phyloP scores from a whole-genome alignment of 2,113 vertebrate genomes.

The Nipponia nippon region DNA sequence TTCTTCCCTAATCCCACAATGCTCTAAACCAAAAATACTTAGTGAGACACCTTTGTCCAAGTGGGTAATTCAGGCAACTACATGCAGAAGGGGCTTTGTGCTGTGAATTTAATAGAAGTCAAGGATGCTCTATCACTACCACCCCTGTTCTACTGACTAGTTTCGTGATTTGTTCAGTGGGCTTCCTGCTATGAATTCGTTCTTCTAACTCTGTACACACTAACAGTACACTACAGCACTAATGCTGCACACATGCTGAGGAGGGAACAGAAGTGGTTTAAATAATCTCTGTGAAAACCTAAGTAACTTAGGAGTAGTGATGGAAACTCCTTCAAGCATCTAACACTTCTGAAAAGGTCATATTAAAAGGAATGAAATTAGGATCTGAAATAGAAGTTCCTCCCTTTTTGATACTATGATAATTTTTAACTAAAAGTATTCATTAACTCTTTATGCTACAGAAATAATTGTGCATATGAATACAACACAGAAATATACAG shows the following conservation, averaged over 20 bases:
- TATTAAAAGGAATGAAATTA: background rate
- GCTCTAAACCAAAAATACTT: background rate
- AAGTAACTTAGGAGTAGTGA: background rate
- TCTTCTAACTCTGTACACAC: background rate
- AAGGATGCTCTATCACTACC: background rate
- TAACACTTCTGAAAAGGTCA: background rate
- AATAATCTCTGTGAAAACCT: background rate
- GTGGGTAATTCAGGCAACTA: background rate
- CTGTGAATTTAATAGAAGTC: background rate
- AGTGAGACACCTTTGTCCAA: background rate
- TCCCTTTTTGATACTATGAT: background rate
- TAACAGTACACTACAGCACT: background rate
- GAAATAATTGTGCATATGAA: background rate
- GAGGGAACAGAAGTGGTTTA: background rate
- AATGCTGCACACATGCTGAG: background rate
- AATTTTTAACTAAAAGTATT: background rate
- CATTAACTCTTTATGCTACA: background rate
- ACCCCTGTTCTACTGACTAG: background rate
- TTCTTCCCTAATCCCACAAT: background rate
- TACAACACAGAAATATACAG: background rate
- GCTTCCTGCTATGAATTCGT: background rate
- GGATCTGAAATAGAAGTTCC: background rate
- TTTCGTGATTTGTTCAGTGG: background rate
- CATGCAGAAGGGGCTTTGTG: background rate
- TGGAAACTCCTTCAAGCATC: background rate